A percentile compares a stretch with the other conserved stretches of the same genome.
Conservation (phyloP, 1,140 invertebrate species). For the Calosoma granatense region DNA sequence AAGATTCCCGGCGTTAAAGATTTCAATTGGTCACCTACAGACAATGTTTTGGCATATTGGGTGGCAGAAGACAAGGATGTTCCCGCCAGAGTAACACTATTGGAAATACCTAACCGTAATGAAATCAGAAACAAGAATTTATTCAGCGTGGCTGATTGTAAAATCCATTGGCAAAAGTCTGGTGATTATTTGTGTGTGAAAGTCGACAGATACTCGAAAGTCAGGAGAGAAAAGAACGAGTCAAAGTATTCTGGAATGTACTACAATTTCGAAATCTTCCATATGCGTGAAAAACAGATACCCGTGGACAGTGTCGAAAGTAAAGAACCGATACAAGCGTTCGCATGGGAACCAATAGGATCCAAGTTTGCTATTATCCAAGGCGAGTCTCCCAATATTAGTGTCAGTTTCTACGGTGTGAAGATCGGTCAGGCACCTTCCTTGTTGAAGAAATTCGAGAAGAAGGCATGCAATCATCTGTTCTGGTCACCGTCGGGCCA, state of each 20-base stretch:
- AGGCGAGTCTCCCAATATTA: conserved; percentile 79
- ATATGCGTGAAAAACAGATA: conserved; percentile 95
- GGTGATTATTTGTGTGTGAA: conserved; percentile 97
- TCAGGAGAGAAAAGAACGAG: conserved; percentile 82
- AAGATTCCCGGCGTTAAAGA: conserved; percentile 87
- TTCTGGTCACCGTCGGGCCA: conserved; percentile 96
- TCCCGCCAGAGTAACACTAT: conserved; percentile 70
- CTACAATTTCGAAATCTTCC: conserved; percentile 99
- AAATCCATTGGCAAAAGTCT: conserved; percentile 98
- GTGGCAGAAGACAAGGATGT: conserved; percentile 95
- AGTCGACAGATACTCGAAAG: conserved; percentile 93
- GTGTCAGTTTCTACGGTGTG: conserved; percentile 90
- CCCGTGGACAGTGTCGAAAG: conserved; percentile 96
- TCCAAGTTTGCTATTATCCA: conserved; percentile 94
- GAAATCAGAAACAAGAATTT: conserved; percentile 95
- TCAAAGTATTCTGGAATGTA: conserved; percentile 95
- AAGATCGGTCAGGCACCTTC: conserved; percentile 77
- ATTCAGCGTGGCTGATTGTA: conserved; percentile 96
- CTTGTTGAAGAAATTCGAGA: conserved; percentile 82
- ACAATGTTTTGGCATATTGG: conserved; percentile 96
- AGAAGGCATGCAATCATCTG: conserved; percentile 84
- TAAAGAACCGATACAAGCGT: conserved; percentile 85
- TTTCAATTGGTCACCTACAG: conserved; percentile 96
- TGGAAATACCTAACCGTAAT: conserved; percentile 76
- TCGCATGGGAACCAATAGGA: conserved; percentile 97